Evolutionary conservation across 2,888 invertebrate species (phyloP), one percentile per base, ranked within the genome.

Genomic region (Drosophila buzzatii): DNA sequence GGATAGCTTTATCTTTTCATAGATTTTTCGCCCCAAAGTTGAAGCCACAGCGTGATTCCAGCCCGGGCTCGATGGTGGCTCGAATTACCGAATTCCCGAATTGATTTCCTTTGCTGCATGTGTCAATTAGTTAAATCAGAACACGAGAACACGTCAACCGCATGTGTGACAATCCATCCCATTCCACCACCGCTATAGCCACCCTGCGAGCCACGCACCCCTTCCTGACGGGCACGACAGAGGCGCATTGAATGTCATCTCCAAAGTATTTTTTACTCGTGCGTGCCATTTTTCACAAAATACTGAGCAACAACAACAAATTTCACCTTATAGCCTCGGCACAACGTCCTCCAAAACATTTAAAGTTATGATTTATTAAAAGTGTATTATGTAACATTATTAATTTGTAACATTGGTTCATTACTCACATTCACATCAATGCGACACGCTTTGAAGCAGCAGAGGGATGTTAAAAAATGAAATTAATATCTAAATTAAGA

Each of bases 101-200:
- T 63, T 63, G 49, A 71, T 73, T 68, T 82, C 59, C 58, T 73
- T 69, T 58, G 56, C 20, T 31, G 33, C 59, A 87, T 83, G 71
- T 90, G 90, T 74, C 91, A 90, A 90, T 90, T 90, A 90, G 82
- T 88, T 90, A 75, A 90, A 86, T 90, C 86, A 81, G 63, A 69
- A 63, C 62, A 69, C 65, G 63, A 72, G 62, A 66, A 66, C 66
- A 78, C 67, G 75, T 74, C 85, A 78, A 84, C 86, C 89, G 61
- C 90, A 89, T 76, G 69, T 82, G 76, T 76, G 73, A 60, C 72
- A 73, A 20, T n/a, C n/a, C 77, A 76, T 44, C 58, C 55, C 52
- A 20, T 20, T 23, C 31, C 20, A 20, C 20, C 14, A 18, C 18
- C 35, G 14, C 3, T 16, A 65, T 56, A 55, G 57, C 45, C 49